Evolutionary conservation across 1,140 invertebrate genomes (phyloP).

Genomic region (Drosophila punjabiensis): DNA sequence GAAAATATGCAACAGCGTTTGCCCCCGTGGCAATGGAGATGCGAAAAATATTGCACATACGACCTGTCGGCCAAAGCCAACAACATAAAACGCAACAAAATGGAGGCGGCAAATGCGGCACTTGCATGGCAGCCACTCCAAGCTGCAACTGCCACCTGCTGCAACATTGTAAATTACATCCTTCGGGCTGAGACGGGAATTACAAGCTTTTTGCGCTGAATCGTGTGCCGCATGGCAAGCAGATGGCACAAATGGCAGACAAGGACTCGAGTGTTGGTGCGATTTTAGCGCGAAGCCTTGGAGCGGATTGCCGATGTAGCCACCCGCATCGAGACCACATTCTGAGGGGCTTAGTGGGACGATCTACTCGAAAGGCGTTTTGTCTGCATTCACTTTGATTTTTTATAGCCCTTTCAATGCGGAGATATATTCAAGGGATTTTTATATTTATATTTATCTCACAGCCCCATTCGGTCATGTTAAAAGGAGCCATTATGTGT

Average conservation of each 20-base stretch:
- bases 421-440: constrained; percentile 2
- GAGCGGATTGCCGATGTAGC: constrained; percentile 25
- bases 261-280: constrained; percentile 20
- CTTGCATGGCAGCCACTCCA: constrained; percentile 34
- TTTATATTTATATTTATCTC: constrained; percentile 10
- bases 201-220: constrained; percentile 59
- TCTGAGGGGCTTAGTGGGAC: constrained; percentile 9
- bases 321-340: constrained; percentile 13
- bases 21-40: constrained; percentile 9
- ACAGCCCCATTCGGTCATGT: not conserved
- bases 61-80: constrained; percentile 29
- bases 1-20: constrained; percentile 31
- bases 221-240: constrained; percentile 56
- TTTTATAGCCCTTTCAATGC: constrained; percentile 27
- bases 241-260: constrained; percentile 7
- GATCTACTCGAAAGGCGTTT: constrained; percentile 8
- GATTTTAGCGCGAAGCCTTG: constrained; percentile 34
- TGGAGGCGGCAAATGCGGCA: constrained; percentile 31
- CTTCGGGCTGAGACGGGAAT: constrained; percentile 52
- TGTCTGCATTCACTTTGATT: constrained; percentile 39
- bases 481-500: constrained; percentile 1
- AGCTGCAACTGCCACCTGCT: constrained; percentile 62
- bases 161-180: constrained; percentile 79
- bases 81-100: constrained; percentile 62
- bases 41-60: constrained; percentile 54